Conservation (phyloP, 2,888 invertebrate species). For the Drosophila austrosaltans region DNA sequence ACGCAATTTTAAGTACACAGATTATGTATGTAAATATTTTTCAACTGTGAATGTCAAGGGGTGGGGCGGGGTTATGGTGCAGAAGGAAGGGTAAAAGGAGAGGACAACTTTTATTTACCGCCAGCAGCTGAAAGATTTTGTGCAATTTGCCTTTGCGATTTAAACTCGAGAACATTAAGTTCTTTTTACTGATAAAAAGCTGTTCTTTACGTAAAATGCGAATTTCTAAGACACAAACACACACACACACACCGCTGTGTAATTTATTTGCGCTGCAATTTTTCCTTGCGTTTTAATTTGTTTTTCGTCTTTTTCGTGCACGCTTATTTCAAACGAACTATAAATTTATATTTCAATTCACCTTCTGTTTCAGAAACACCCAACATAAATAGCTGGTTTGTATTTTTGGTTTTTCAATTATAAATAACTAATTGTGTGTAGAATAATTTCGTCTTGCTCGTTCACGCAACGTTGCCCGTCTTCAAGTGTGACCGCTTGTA, state of each 20-base stretch:
- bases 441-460: conserved; percentile 50
- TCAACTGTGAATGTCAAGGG: conserved; percentile 51
- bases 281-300: conserved; percentile 25
- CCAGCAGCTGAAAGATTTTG: conserved; percentile 82
- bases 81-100: neutral
- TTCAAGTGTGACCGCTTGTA: conserved; percentile 37
- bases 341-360: conserved; percentile 48
- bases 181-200: conserved; percentile 51
- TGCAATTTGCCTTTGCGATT: conserved; percentile 82
- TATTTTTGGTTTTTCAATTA: conserved; percentile 35
- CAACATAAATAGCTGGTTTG: conserved; percentile 53
- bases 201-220: conserved; percentile 71
- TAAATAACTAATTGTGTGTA: conserved; percentile 67
- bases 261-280: conserved; percentile 60
- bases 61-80: conserved; percentile 28
- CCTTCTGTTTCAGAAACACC: conserved; percentile 57
- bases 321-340: conserved; percentile 39
- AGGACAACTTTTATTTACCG: conserved; percentile 72
- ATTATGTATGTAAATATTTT: conserved; percentile 34
- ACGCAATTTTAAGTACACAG: conserved; percentile 33
- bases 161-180: conserved; percentile 82
- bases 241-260: conserved; percentile 58
- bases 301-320: conserved; percentile 31
- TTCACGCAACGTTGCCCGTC: conserved; percentile 73
- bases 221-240: conserved; percentile 65